Percentiles rank a stretch among this genome's conserved stretches.
Evolutionary conservation across 2,797 vertebrate species (phyloP).

Genomic region (Enteromius radiatus): DNA sequence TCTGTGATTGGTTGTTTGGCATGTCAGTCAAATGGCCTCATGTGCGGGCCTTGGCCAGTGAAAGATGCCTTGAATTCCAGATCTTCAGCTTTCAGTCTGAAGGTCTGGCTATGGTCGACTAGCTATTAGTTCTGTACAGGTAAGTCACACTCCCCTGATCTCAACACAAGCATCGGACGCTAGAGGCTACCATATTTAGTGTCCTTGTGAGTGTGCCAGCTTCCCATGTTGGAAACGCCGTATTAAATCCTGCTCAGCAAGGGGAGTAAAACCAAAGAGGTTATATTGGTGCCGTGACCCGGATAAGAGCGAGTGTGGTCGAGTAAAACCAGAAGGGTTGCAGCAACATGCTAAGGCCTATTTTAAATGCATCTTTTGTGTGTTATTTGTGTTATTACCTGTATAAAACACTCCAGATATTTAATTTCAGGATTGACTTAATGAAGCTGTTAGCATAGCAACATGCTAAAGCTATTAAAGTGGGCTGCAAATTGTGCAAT

Average conservation of each 20-base stretch:
- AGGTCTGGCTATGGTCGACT: no score
- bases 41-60: no score
- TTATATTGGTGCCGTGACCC: background rate
- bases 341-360: background rate
- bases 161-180: background rate
- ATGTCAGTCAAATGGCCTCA: no score
- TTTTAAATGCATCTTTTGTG: background rate
- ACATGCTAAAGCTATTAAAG: background rate
- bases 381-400: background rate
- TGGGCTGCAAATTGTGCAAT: background rate
- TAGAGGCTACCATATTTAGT: background rate
- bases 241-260: background rate
- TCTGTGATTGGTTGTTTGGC: no score
- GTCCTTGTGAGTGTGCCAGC: background rate
- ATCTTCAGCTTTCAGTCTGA: no score
- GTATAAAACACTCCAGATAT: background rate
- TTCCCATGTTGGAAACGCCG: background rate
- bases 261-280: background rate
- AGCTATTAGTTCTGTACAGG: background rate
- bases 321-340: background rate
- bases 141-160: background rate
- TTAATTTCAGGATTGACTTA: background rate
- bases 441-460: background rate
- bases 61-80: no score
- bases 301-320: background rate